Base-by-base conservation (phyloP, 2,113 vertebrate species). In the Callithrix jacchus region DNA sequence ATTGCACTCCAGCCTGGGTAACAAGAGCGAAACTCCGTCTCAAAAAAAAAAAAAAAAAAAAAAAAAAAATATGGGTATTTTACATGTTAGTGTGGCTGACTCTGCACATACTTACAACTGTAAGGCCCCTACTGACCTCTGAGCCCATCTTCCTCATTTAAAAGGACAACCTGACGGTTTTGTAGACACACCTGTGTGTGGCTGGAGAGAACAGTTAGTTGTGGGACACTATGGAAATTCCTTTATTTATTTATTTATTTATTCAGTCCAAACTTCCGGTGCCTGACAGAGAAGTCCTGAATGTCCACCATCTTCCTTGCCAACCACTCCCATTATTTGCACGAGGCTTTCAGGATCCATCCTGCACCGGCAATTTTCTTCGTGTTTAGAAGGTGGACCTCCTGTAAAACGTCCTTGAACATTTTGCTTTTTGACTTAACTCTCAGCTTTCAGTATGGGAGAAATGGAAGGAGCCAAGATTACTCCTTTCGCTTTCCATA, bases 141-240 rank as follows among this genome's bases (percentile, higher is more conserved):
- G 17, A 52, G 8, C 42, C 32, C 40, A 10, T 16, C 49, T 56
- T 54, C 37, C 5, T 20, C 0, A 0, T 35, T 4, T 3, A n/a
- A 64, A 64, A 68, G 66, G 32, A 32, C 66, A 35, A 9, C 18
- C 61, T 1, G 47, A 16, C 17, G 5, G 1, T 5, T 32, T 21
- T 1, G 2, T 11, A 13, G 37, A 40, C 0, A 0, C 0, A 10
- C 45, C 9, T 18, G n/a, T 45, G 25, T 4, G 3, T 30, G 49
- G n/a, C 68, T 8, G 21, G 64, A 23, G 47, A 71, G 42, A 54
- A 54, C 20, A 1, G 8, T 73, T 8, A 0, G 45, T 40, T 23
- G 3, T 37, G 88, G n/a, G 18, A 3, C 27, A 27, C 54, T 20
- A 6, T 10, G 25, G 56, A 37, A 14, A 21, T 27, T 7, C 35